These are phyloP conservation scores for Carassius auratus DNA, from an alignment of 2,113 vertebrate species.

Conservation along the genomic window DNA sequence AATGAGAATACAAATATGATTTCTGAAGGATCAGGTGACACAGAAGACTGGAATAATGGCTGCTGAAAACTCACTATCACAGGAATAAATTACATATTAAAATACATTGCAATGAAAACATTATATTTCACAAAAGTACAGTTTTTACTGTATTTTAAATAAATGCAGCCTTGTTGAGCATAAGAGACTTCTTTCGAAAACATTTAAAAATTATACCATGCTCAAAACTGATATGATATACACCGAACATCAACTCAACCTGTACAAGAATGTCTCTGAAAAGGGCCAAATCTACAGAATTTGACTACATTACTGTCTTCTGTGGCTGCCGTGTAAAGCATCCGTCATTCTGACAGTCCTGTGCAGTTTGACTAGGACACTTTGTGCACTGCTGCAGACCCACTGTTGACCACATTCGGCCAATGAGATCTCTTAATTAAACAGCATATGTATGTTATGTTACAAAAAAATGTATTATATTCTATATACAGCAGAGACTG, in stretches of 20 bases:
- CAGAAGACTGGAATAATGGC: background rate
- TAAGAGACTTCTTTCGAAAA: background rate
- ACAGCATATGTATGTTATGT: no score
- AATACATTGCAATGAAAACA: background rate
- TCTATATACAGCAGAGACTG: no score
- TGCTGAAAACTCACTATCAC: background rate
- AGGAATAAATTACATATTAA: background rate
- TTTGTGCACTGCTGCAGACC: no score
- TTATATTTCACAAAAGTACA: background rate
- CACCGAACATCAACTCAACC: background rate
- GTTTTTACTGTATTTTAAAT: background rate
- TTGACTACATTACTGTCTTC: no score
- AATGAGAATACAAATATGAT: background rate
- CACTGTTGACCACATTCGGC: no score
- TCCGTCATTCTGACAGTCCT: no score
- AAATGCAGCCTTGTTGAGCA: background rate
- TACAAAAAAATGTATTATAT: no score
- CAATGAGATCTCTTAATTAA: no score
- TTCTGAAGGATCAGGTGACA: background rate
- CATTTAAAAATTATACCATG: background rate
- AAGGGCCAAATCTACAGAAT: slow-evolving; percentile 10
- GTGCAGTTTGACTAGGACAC: no score
- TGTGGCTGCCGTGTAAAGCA: no score
- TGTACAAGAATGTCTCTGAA: background rate
- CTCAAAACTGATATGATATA: background rate